Evolutionary conservation across 1,140 invertebrate genomes (phyloP), one percentile per base, ranked within the genome.

Genomic region (Zaprionus ornatus): DNA sequence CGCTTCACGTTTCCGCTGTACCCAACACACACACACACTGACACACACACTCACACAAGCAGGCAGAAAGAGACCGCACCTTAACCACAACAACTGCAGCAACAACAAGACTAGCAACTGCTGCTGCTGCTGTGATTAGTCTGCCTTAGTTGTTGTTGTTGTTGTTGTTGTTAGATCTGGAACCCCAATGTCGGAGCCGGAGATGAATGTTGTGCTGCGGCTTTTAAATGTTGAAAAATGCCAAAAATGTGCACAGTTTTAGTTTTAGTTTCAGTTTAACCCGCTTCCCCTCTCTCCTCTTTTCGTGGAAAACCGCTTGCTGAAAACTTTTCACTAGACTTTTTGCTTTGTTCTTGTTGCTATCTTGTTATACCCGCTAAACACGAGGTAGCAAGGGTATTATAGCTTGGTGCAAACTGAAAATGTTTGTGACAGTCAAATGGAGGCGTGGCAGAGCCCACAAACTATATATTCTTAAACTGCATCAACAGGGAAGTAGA

Each of bases 1-100:
- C 81, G 85, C 85, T 90, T 90, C 80, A 90, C 81, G 78, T 88
- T 88, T 88, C 85, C 85, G 73, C 76, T 56, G n/a, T 45, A n/a
- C 40, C n/a, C 40, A 17, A n/a, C 15, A 45, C 35, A 37, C 56
- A 68, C 45, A 45, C 45, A 62, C 27, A 63, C 48, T n/a, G n/a
- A 23, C 32, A 25, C 1, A 29, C 27, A 10, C 35, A 67, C 48
- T 32, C 29, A 52, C 55, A 54, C 19, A 59, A 12, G 23, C 15
- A 65, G 3, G 37, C 12, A 63, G 1, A 40, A 27, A 66, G 29
- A 35, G 15, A 56, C 60, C 72, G 72, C 77, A 83, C 83, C 79
- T 87, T 71, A 64, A 70, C 67, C 66, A 64, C 73, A 75, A 70
- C 73, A 65, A 72, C 52, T 59, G 59, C 32, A 73, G 25, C 13